Evolutionary conservation across 2,888 invertebrate genomes (phyloP), one percentile per base, ranked within the genome.

Genomic region (Apoderus coryli): DNA sequence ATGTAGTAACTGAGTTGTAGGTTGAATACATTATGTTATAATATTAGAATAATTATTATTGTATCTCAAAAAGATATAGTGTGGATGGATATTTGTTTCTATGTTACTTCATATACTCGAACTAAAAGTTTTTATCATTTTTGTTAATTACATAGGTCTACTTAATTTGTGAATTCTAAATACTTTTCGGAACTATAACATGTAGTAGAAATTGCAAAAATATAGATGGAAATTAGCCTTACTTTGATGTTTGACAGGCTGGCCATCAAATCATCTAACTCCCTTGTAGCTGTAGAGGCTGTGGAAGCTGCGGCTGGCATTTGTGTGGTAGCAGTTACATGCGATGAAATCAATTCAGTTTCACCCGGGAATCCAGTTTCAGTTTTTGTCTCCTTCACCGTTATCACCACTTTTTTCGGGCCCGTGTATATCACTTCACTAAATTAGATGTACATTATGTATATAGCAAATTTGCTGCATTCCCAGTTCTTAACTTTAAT

Each of bases 201-300:
- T n/a, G n/a, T n/a, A n/a, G n/a, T n/a, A n/a, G n/a, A n/a, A 6
- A 9, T 12, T 5, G 3, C 3, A 28, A 27, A 29, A 25, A 27
- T 25, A 11, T 25, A 12, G 14, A 29, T 25, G 23, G 5, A 19
- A 24, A 5, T 24, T 12, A 9, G 15, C 25, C 61, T 57, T 61
- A 85, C 93, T 81, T 92, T 92, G 54, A 92, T 88, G 2, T 90
- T 90, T 1, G 90, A 90, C 7, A 95, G 64, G 4, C 90, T 88
- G 2, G 86, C 88, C 93, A 95, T 93, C 37, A 95, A 67, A 52
- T 93, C 92, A 52, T 95, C 93, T 36, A 95, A 67, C 56, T 95
- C 93, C 57, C 79, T 78, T 12, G 93, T 93, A 16, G 93, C 93
- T 36, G 82, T 80, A 30, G 90, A 90, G n/a, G n/a, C n/a, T n/a